phyloP scores from a whole-genome alignment of 53 echinoderm and acorn worm genomes.

The Arbacia lixula region DNA sequence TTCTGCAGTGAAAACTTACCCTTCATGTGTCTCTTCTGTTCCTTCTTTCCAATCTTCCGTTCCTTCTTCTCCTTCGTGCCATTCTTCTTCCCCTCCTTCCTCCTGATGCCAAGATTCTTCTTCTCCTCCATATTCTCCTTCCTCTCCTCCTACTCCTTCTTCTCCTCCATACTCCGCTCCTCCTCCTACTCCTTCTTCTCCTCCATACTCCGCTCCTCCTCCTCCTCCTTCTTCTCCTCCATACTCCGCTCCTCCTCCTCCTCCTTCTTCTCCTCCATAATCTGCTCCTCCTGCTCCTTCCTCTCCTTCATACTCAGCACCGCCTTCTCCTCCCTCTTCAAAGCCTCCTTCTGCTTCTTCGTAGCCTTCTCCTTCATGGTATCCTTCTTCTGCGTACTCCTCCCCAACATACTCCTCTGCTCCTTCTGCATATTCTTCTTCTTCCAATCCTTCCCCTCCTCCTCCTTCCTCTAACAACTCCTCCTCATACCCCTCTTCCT shows the following conservation, averaged over 20 bases:
- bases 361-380: constrained; percentile 3
- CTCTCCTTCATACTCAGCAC: constrained; percentile 6
- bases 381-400: not conserved
- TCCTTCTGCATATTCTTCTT: constrained; percentile 2
- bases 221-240: not conserved
- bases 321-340: constrained; percentile 2
- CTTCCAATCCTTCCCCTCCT: not conserved
- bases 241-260: constrained; percentile 2
- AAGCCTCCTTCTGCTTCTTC: constrained; percentile 22
- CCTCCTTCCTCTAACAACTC: not conserved
- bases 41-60: constrained; percentile 4
- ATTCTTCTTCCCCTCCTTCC: not conserved
- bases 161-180: not conserved
- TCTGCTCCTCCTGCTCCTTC: constrained; percentile 16
- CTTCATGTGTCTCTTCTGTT: constrained; percentile 8
- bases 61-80: constrained; percentile 8
- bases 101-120: constrained; percentile 31
- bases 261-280: not conserved
- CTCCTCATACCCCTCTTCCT: constrained; percentile 24
- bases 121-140: constrained; percentile 7
- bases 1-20: constrained; percentile 4
- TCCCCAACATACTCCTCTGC: not conserved
- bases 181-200: constrained; percentile 7
- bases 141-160: constrained; percentile 22
- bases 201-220: not conserved